Base-by-base conservation (phyloP, 2,888 invertebrate genomes). In the Phanerotoma sp. region DNA sequence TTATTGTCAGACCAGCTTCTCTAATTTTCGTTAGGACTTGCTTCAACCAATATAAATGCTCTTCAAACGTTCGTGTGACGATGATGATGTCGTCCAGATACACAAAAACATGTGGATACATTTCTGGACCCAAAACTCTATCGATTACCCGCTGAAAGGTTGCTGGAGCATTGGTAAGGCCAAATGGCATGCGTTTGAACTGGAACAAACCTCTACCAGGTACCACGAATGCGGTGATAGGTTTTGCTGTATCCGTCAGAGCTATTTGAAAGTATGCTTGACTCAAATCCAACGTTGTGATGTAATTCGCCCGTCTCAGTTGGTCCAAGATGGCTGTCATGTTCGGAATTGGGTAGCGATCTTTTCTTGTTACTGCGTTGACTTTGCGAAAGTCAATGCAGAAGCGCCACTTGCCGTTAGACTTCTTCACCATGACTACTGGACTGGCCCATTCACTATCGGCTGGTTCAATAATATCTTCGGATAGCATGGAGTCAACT, bases 121-220 rank as follows among this genome's bases (percentile, higher is more conserved):
- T 32, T 7, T 52, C 44, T 4, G 40, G 41, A 5, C 16, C 15
- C 4, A 56, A 15, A 1, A 56, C 10, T n/a, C n/a, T 15, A n/a
- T 55, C 51, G 5, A 33, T 45, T 11, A 54, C 22, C 5, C 38
- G 10, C 15, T 54, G 49, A 9, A 50, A 55, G 3, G 32, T 30
- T 1, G 46, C 35, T 1, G 47, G 41, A 3, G 35, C 55, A n/a
- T 50, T 45, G 3, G 30, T 38, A 7, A 55, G 13, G 1, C 45
- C 50, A 11, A 40, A 61, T 55, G 25, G 62, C 63, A n/a, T 61
- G 28, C 51, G 57, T 5, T 41, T 60, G 45, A 71, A 72, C 6
- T 71, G 65, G 45, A 61, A 71, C 2, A 69, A 56, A 5, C 67
- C 69, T 33, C 62, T 35, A 4, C 62, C 64, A 0, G 68, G 66